phyloP scores from a whole-genome alignment of 2,113 vertebrate genomes.

The Himantopus leucocephalus region DNA sequence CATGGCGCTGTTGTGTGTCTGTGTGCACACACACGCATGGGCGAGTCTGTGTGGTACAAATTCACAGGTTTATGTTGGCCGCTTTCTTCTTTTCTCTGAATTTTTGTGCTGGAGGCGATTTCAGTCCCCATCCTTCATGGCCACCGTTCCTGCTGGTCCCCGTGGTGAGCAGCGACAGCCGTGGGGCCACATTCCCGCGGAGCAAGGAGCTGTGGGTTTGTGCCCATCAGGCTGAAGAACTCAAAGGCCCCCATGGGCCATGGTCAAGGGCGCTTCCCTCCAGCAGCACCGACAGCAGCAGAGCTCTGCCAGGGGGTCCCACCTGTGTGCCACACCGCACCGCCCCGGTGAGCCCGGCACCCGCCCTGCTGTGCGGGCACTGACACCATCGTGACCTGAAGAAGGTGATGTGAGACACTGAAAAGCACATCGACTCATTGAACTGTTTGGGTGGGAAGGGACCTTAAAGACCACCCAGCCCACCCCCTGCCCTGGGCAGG shows the following conservation, averaged over 20 bases:
- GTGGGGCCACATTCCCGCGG: background rate
- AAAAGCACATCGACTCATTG: accelerated
- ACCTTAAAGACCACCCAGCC: too few relatives aligned
- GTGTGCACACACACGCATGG: accelerated
- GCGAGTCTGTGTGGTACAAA: background rate
- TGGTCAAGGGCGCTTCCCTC: background rate
- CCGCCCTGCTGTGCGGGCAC: accelerated
- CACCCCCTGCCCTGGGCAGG: too few relatives aligned
- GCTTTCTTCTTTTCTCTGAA: background rate
- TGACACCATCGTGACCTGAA: accelerated
- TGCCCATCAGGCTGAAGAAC: background rate
- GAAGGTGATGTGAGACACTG: background rate
- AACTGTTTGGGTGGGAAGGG: too few relatives aligned
- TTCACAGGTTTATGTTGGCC: accelerated
- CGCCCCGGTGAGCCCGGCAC: accelerated
- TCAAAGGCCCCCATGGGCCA: too few relatives aligned
- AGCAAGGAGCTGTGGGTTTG: accelerated
- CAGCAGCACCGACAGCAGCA: too few relatives aligned
- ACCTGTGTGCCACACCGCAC: background rate
- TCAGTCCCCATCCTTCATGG: background rate
- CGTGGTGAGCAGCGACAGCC: accelerated
- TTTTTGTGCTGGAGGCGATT: background rate
- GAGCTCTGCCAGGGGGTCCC: background rate
- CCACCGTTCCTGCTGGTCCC: accelerated
- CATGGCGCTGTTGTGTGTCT: accelerated